Evolutionary conservation across 2,888 invertebrate genomes (phyloP), one percentile per base, ranked within the genome.

Genomic region (Lasioglossum lativentre): DNA sequence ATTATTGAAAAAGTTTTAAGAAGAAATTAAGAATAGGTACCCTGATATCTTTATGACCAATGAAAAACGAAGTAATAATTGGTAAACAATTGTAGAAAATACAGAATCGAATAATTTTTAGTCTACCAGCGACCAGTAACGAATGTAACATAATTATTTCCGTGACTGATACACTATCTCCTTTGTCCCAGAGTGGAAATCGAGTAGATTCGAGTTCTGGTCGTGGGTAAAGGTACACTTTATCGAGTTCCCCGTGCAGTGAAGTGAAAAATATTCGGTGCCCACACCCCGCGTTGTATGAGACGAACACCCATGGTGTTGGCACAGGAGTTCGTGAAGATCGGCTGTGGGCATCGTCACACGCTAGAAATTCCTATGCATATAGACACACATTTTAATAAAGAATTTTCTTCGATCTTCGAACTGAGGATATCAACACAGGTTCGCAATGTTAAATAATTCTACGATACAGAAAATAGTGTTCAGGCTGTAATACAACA

Each of bases 251-350:
- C 52, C 56, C 78, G 78, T 38, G 78, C 83, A 78, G 47, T 66
- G 19, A 42, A 16, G 66, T 52, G 84, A 72, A 75, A 68, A 47
- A 78, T 75, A 78, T 83, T 78, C 70, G 70, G 59, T 75, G 52
- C 75, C 45, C 68, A 70, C 38, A 38, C 68, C 40, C 38, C 5
- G 68, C 66, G 75, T 83, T 71, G 34, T 71, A 78, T 63, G 78
- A 83, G 71, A 72, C 75, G 16, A 34, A 85, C 83, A 83, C 78
- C 78, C 84, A 83, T 78, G 78, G 70, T n/a, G 78, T 78, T 38
- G 63, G 34, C 75, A 75, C 63, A 59, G 23, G 42, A 30, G 27
- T 42, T 81, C 30, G 6, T 34, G 40, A 38, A 47, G 38, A 38
- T 47, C 4, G 23, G 27, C 14, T 4, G 14, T 12, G 42, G 14